Conservation (phyloP, 1,140 invertebrate genomes). For the Elymnias hypermnestra region DNA sequence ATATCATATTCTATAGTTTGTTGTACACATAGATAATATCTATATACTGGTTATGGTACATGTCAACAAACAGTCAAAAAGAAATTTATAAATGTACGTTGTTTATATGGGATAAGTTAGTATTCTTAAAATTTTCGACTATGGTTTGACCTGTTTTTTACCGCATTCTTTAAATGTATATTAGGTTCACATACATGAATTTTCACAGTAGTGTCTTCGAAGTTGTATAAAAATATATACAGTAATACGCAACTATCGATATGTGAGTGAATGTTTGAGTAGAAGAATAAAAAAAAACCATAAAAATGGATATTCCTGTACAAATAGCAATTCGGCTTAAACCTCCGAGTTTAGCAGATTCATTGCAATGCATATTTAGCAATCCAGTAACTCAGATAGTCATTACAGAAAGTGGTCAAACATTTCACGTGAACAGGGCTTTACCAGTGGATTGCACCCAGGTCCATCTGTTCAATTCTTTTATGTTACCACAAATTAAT, state of each 20-base stretch:
- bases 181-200: too few species aligned
- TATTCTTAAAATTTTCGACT: too few species aligned
- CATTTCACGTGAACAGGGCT: conserved; percentile 78
- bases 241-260: neutral
- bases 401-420: conserved; percentile 75
- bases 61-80: too few species aligned
- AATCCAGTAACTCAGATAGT: conserved; percentile 76
- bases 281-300: neutral
- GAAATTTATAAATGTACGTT: too few species aligned
- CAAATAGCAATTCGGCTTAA: conserved; percentile 78
- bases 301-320: conserved; percentile 76
- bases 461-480: conserved; percentile 61
- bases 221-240: neutral
- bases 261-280: neutral
- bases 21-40: too few species aligned
- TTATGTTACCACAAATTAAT: conserved; percentile 76
- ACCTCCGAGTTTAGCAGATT: conserved; percentile 64
- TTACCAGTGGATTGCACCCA: conserved; percentile 77
- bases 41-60: too few species aligned
- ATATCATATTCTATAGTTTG: too few species aligned
- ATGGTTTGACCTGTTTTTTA: too few species aligned
- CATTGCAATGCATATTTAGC: conserved; percentile 74
- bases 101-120: too few species aligned
- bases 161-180: too few species aligned
- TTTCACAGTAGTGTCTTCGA: too few species aligned